Base-by-base conservation (phyloP, 64 coral and sea anemone genomes). In the Platygyra sinensis region DNA sequence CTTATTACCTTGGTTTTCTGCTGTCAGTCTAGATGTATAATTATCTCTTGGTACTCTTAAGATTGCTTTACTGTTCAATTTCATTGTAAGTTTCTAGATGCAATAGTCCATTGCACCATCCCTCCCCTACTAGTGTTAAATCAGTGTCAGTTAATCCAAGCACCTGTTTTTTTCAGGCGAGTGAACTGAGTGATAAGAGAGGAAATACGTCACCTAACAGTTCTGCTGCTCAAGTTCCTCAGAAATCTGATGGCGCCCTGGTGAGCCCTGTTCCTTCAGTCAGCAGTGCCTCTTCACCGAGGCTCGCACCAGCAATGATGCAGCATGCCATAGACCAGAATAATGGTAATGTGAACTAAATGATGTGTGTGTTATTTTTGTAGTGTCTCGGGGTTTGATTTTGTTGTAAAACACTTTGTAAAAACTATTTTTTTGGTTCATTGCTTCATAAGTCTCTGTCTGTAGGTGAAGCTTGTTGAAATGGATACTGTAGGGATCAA, bases 121-220 rank as follows among this genome's bases (percentile, higher is more conserved):
- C 30, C 76, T n/a, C 76, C 76, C 32, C 12, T 36, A 10, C 0
- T 11, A 38, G 28, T 59, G 6, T 9, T 67, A 4, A 25, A 4
- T 20, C 15, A 62, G 52, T 61, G 52, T 1, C 2, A 22, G n/a
- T 83, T 36, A 10, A 60, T 83, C 62, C 22, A 60, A 11, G 25
- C 24, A 36, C n/a, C 20, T 42, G 62, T 89, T 19, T 27, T n/a
- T 83, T 76, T 64, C 38, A 91, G 89, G 89, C 89, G 3, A 82
- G 89, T 33, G 89, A 91, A 60, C 89, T 91, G 19, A 91, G 67
- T 63, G 89, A 91, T 33, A 91, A 91, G 60, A 84, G 89, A 91
- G 79, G 89, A 20, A 84, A 83, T 25, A 20, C 51, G 5, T 63
- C 78, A 31, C 72, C 89, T 10, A 65, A 83, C 27, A 85, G 57